Conservation (phyloP, 2,888 invertebrate genomes). For the Aelia acuminata region DNA sequence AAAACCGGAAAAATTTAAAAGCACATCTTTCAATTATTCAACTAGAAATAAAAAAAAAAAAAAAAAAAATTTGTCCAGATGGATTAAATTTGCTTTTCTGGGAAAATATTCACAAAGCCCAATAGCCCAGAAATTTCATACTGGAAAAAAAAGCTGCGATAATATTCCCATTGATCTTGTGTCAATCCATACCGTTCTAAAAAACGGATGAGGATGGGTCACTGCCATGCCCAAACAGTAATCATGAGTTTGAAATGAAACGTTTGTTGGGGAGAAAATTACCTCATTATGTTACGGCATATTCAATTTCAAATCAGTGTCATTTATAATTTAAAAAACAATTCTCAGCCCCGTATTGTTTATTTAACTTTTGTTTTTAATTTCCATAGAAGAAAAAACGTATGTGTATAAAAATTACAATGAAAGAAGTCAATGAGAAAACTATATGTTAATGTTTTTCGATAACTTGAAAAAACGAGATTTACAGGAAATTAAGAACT, state of each 20-base stretch:
- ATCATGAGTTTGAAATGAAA: background rate
- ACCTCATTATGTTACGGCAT: background rate
- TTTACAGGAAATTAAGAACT: too few species aligned
- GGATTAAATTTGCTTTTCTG: background rate
- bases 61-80: background rate
- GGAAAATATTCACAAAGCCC: background rate
- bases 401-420: too few species aligned
- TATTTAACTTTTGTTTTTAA: background rate
- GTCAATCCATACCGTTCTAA: background rate
- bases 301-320: background rate
- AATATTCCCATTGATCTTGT: conserved; percentile 12
- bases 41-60: too few species aligned
- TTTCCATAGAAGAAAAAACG: too few species aligned
- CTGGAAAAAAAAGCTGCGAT: background rate
- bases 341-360: background rate
- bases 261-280: background rate
- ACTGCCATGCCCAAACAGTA: background rate
- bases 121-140: background rate
- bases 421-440: too few species aligned
- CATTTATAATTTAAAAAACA: background rate
- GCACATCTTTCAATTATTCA: too few species aligned
- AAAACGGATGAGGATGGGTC: background rate
- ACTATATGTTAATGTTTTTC: too few species aligned
- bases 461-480: too few species aligned
- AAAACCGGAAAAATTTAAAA: too few species aligned